Conservation (phyloP, 1,140 invertebrate genomes). For the Lasioglossum baleicum region DNA sequence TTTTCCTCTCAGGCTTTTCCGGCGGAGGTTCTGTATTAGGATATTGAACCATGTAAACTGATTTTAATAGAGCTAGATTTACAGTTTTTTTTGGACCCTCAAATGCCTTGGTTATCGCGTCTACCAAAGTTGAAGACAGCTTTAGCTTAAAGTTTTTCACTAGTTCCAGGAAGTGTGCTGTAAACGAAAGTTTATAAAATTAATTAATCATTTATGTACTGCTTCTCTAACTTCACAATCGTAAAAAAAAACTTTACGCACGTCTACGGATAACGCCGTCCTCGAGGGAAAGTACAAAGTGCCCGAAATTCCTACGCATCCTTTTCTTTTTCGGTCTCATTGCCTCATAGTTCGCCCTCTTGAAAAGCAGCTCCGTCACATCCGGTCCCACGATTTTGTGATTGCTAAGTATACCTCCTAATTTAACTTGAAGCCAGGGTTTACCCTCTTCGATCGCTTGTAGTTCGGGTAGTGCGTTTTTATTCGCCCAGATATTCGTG, state of each 20-base stretch:
- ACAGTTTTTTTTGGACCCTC: slow-evolving; percentile 64
- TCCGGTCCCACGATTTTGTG: slow-evolving; percentile 76
- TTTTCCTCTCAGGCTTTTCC: slow-evolving; percentile 54
- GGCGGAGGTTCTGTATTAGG: slow-evolving; percentile 68
- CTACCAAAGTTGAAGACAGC: slow-evolving; percentile 72
- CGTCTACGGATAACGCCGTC: slow-evolving; percentile 56
- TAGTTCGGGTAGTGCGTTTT: slow-evolving; percentile 65
- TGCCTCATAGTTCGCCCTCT: slow-evolving; percentile 75
- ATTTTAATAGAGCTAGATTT: slow-evolving; percentile 70
- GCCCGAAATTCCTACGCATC: slow-evolving; percentile 75
- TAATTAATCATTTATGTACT: not conserved
- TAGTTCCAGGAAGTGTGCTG: slow-evolving; percentile 67
- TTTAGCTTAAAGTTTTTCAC: slow-evolving; percentile 72
- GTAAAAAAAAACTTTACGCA: slow-evolving; percentile 30
- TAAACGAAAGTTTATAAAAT: slow-evolving; percentile 49
- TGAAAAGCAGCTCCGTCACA: slow-evolving; percentile 72
- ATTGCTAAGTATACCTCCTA: slow-evolving; percentile 77
- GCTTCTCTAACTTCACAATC: not conserved
- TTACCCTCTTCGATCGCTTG: slow-evolving; percentile 64
- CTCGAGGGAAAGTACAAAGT: slow-evolving; percentile 68
- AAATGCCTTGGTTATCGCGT: slow-evolving; percentile 71
- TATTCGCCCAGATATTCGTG: slow-evolving; percentile 74
- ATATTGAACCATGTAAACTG: slow-evolving; percentile 73
- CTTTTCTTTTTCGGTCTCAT: slow-evolving; percentile 76
- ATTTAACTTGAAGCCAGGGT: slow-evolving; percentile 69